Evolutionary conservation across 1,140 invertebrate species (phyloP).

Genomic region (Cryptotermes secundus): DNA sequence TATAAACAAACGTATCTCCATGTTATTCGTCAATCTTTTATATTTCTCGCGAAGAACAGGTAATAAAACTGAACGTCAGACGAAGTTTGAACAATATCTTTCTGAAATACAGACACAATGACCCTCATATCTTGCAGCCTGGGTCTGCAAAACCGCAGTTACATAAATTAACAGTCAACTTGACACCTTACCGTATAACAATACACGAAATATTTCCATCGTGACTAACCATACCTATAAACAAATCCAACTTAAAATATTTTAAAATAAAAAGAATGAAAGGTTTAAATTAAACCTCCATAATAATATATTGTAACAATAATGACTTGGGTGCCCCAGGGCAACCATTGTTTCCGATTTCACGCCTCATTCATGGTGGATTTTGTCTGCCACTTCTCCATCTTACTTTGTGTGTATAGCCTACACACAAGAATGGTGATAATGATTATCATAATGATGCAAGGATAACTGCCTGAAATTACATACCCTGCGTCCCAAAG

Average conservation of each 20-base stretch:
- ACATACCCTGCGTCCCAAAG: constrained; percentile 1
- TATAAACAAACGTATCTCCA: too few species aligned
- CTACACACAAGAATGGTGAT: not conserved
- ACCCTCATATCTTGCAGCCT: too few species aligned
- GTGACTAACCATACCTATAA: constrained; percentile 12
- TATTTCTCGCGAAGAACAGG: too few species aligned
- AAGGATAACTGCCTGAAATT: constrained; percentile 17
- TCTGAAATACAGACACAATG: too few species aligned
- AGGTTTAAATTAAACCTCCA: constrained; percentile 11
- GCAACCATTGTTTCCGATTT: constrained; percentile 8
- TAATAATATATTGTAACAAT: not conserved
- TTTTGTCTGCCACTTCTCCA: not conserved
- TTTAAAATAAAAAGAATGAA: not conserved
- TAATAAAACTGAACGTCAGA: too few species aligned
- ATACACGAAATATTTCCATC: not conserved
- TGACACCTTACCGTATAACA: not conserved
- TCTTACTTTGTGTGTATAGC: not conserved
- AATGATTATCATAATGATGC: constrained; percentile 10
- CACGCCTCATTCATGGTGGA: not conserved
- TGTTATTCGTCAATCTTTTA: too few species aligned
- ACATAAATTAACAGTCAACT: not conserved
- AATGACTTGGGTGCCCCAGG: not conserved
- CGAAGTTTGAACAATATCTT: too few species aligned
- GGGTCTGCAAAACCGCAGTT: not conserved
- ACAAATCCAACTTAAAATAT: not conserved